phyloP scores from a whole-genome alignment of 2,888 invertebrate species.

The Thyatira batis region DNA sequence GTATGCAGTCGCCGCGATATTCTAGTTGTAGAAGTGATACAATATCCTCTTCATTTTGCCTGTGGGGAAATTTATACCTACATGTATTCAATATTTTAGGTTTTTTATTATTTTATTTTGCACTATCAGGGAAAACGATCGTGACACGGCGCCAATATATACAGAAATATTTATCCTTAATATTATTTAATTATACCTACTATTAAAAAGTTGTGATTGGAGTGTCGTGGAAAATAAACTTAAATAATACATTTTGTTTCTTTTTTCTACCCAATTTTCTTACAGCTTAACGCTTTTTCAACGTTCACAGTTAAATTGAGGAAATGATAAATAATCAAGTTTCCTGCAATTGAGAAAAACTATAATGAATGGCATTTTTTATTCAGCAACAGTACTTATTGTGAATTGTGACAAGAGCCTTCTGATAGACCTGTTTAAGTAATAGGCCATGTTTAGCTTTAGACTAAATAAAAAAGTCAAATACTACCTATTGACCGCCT shows the following conservation, averaged over 20 bases:
- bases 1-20: too few relatives aligned
- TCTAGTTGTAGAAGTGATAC: too few relatives aligned
- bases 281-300: neutral
- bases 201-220: neutral
- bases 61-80: neutral
- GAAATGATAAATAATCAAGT: slow-evolving; percentile 21
- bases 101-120: too few relatives aligned
- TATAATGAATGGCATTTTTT: neutral
- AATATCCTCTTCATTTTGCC: too few relatives aligned
- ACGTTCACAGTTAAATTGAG: slow-evolving; percentile 16
- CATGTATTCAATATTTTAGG: too few relatives aligned
- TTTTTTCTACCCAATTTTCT: neutral
- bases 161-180: neutral
- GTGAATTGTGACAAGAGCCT: neutral
- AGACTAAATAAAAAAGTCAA: too few relatives aligned
- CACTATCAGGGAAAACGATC: too few relatives aligned
- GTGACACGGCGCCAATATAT: too few relatives aligned
- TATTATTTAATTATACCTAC: neutral
- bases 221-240: neutral
- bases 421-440: neutral
- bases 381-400: neutral
- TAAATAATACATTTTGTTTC: neutral
- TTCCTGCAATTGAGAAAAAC: slow-evolving; percentile 1
- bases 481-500: too few relatives aligned
- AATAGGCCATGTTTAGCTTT: too few relatives aligned